A percentile compares a stretch with the other conserved stretches of the same genome.
Conservation (phyloP, 2,797 vertebrate genomes). For the Tauraco hartlaubi region DNA sequence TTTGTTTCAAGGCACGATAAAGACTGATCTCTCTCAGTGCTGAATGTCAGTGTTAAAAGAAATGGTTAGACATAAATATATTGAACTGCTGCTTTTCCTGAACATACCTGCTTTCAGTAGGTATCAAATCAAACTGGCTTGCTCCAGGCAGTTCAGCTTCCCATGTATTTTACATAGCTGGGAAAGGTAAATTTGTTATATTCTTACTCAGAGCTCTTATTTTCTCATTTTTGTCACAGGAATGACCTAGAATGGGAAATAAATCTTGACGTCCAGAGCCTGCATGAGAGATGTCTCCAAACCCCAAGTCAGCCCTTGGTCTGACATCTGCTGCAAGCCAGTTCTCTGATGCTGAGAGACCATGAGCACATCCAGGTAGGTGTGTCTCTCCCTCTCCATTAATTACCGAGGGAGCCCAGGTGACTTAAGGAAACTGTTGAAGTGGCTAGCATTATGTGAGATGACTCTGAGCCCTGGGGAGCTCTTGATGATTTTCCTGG, state of each 20-base stretch:
- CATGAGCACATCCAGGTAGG: accelerated
- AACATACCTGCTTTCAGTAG: background rate
- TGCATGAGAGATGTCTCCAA: background rate
- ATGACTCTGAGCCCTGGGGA: background rate
- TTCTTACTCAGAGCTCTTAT: background rate
- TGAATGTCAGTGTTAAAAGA: background rate
- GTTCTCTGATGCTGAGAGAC: background rate
- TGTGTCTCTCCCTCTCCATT: background rate
- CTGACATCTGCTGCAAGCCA: background rate
- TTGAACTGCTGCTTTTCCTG: background rate
- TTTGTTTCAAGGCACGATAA: background rate
- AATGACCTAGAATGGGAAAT: background rate
- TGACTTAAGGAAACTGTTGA: background rate
- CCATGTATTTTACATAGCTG: background rate
- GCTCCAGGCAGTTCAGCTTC: background rate
- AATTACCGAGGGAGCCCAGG: background rate
- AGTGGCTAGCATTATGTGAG: background rate
- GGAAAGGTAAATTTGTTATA: background rate
- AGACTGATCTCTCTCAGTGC: background rate
- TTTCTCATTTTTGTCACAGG: background rate
- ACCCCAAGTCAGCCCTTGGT: background rate
- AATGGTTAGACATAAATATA: background rate
- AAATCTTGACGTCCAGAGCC: background rate
- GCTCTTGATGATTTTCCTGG: background rate
- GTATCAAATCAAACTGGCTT: background rate